Conservation (phyloP, 64 coral and sea anemone genomes). For the Stichodactyla mertensii region DNA sequence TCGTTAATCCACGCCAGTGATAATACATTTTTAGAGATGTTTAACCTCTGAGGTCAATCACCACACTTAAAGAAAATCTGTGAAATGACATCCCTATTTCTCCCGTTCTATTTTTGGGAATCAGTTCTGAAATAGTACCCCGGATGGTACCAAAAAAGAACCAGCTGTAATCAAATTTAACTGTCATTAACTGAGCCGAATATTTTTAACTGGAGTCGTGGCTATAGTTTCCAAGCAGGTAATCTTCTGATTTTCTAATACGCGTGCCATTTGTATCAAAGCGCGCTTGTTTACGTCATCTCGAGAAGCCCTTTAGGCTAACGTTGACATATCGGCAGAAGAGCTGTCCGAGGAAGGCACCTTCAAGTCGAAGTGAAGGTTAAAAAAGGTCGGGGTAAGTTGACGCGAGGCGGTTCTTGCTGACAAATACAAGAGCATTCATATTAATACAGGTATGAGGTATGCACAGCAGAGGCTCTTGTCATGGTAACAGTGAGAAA, state of each 20-base stretch:
- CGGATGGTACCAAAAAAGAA: not conserved
- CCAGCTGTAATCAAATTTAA: not conserved
- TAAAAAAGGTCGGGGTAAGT: not conserved
- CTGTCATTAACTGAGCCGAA: not conserved
- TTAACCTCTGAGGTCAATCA: not conserved
- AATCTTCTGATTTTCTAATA: not conserved
- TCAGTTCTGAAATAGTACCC: not conserved
- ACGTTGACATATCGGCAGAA: not conserved
- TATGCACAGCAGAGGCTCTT: not conserved
- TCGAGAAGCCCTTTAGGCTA: not conserved
- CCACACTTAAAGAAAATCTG: not conserved
- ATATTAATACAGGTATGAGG: not conserved
- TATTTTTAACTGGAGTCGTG: too few relatives aligned
- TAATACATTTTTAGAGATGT: constrained; percentile 13
- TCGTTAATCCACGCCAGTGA: constrained; percentile 8
- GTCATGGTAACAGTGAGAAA: not conserved
- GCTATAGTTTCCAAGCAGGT: not conserved
- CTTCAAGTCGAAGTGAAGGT: not conserved
- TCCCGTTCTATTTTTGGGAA: not conserved
- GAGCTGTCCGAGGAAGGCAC: not conserved
- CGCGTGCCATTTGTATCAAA: not conserved
- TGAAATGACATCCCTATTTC: not conserved
- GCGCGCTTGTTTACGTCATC: constrained; percentile 1
- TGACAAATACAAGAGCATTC: not conserved
- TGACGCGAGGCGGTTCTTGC: not conserved